Base-by-base conservation (phyloP, 2,888 invertebrate species). In the Malachius bipustulatus region DNA sequence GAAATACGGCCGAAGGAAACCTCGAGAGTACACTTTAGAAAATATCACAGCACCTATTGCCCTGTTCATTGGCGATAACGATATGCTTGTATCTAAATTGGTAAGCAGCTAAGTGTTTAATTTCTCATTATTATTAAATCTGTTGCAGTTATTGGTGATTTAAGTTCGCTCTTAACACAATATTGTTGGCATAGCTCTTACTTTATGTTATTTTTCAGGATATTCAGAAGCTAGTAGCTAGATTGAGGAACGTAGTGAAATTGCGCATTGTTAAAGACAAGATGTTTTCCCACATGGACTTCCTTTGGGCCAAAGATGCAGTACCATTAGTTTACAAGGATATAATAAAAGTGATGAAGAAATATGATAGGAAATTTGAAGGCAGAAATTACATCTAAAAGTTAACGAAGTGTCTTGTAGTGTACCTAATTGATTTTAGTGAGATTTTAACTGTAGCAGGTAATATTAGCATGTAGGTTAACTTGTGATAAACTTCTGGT, bases 281-380 rank as follows among this genome's bases (percentile, higher is more conserved):
- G 4, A 45, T 51, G 14, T 71, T 67, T 44, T 63, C 61, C 30
- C 71, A 72, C 43, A 43, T 67, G 11, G 71, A 72, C 43, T 71
- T 65, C 42, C 29, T 70, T 4, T 67, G 63, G 61, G 69, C 62
- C 0, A 64, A 51, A 10, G 60, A 69, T 42, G 59, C 56, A 0
- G 51, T 57, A 16, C 44, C 41, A 4, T 46, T 67, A 12, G 37
- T 70, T 4, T 65, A 68, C 43, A 48, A 64, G 16, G 6, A 6
- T 8, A 8, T 19, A 19, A n/a, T 19, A n/a, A 6, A 19, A 8
- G 6, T 19, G 24, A 19, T 19, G 24, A n/a, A 19, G 24, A 6
- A 19, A 19, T 19, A n/a, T n/a, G n/a, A n/a, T n/a, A n/a, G n/a
- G n/a, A n/a, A n/a, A n/a, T n/a, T n/a, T n/a, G n/a, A n/a, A n/a